Conservation (phyloP, 2,888 invertebrate genomes). For the Netelia melanura region DNA sequence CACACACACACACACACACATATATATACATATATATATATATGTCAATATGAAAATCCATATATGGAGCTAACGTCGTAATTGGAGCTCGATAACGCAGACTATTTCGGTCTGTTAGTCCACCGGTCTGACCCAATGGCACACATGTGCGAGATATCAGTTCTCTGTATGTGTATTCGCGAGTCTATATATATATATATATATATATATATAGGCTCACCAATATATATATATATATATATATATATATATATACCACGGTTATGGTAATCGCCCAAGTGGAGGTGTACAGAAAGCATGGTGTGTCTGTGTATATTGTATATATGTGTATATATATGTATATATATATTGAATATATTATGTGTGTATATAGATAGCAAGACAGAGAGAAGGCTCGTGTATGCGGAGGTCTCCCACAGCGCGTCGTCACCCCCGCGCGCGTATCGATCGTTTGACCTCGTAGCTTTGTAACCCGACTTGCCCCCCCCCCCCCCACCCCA, state of each 20-base stretch:
- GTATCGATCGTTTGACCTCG: constrained; percentile 78
- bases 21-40: constrained; percentile 15
- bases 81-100: constrained; percentile 59
- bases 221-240: background rate
- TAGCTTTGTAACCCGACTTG: constrained; percentile 75
- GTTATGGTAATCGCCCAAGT: background rate
- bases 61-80: constrained; percentile 28
- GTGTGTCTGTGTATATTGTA: constrained; percentile 10
- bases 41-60: background rate
- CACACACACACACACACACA: background rate
- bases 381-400: constrained; percentile 39
- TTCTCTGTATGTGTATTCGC: constrained; percentile 39
- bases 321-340: constrained; percentile 33
- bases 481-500: constrained; percentile 30
- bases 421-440: constrained; percentile 55
- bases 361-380: constrained; percentile 8
- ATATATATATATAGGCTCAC: too few relatives aligned
- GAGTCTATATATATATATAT: background rate
- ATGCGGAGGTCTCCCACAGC: constrained; percentile 23
- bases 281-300: constrained; percentile 13
- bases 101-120: constrained; percentile 65
- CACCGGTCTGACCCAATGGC: constrained; percentile 72
- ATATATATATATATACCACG: constrained; percentile 3
- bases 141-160: constrained; percentile 74
- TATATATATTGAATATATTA: constrained; percentile 6